Evolutionary conservation across 1,140 invertebrate species (phyloP), one percentile per base, ranked within the genome.

Genomic region (Zaprionus africanus): DNA sequence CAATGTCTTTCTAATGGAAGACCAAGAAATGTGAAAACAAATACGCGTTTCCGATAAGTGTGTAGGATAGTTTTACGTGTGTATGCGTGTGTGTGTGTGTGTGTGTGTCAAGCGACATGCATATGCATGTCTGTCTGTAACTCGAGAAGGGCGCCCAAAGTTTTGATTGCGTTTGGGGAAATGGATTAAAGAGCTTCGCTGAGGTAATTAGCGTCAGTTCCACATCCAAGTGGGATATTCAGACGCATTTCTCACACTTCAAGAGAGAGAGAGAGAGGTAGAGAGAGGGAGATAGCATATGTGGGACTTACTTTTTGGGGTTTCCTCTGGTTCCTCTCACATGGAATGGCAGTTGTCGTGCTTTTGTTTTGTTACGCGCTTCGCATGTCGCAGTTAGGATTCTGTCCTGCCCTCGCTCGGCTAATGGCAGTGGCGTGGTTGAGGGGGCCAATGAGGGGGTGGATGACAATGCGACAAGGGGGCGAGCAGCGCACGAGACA

Each of bases 1-100:
- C 84, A 88, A 90, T 90, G 85, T 90, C 81, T 88, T 88, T 88
- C 84, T 88, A 87, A 88, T 88, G 84, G 84, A 87, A 87, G 83
- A 88, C 83, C 81, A 87, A 88, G 84, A 87, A 87, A 84, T 88
- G 84, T 83, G 73, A 65, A 64, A 66, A 66, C 61, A 66, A 76
- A 57, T 69, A 74, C 65, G 26, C 17, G 15, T 31, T 38, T 24
- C 11, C 43, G 24, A 56, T 28, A 26, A 38, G 3, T 66, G 22
- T 28, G 17, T 57, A 51, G 2, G 19, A 22, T 46, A 46, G n/a
- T 46, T 46, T 17, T 46, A 17, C 36, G 17, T 13, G 4, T 60
- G 17, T 36, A 3, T 22, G 2, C 22, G 22, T 22, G 2, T 46
- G 4, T 64, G 31, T 76, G 53, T 41, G 46, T 54, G 17, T 60